Base-by-base conservation (phyloP, 2,888 invertebrate genomes). In the Brenthis hecate region DNA sequence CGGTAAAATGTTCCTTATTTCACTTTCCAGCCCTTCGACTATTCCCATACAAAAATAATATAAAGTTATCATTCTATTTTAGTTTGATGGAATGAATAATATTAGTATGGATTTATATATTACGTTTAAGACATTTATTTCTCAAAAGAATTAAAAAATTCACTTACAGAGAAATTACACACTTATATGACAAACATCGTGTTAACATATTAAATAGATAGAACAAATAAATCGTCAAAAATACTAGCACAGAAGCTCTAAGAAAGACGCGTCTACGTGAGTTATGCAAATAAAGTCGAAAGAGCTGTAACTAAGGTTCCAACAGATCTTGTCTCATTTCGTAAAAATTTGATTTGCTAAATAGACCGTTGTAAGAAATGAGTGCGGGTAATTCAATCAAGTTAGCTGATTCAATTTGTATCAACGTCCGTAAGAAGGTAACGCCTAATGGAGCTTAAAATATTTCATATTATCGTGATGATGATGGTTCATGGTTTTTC, bases 321-420 rank as follows among this genome's bases (percentile, higher is more conserved):
- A 47, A 53, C 60, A 66, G 58, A 74, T 69, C 65, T 70, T 73
- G 74, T 73, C 75, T 77, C 77, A 79, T 80, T 81, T 78, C 73
- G 74, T 73, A 81, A 81, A 83, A 85, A 86, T 69, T 68, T 68
- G 66, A 74, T 74, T 74, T 74, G 64, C 23, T 81, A 85, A 83
- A 85, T 84, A 84, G 80, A 81, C 74, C 80, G 76, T 75, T 76
- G 76, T 77, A 75, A 76, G 53, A 61, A 67, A 62, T 65, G 79
- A 78, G 73, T 72, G 72, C 69, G 75, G 80, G 77, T 83, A 82
- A 85, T 83, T 83, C 74, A 55, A 73, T 73, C 73, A 77, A 85
- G 81, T 81, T 81, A 79, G 78, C 76, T 85, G 81, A 85, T 85
- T 82, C 80, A 80, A 86, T 86, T 85, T 77, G 79, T 79, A 72